Percentiles rank a stretch among this genome's conserved stretches.
Conservation (phyloP, 2,888 invertebrate species). For the Dioctria rufipes region DNA sequence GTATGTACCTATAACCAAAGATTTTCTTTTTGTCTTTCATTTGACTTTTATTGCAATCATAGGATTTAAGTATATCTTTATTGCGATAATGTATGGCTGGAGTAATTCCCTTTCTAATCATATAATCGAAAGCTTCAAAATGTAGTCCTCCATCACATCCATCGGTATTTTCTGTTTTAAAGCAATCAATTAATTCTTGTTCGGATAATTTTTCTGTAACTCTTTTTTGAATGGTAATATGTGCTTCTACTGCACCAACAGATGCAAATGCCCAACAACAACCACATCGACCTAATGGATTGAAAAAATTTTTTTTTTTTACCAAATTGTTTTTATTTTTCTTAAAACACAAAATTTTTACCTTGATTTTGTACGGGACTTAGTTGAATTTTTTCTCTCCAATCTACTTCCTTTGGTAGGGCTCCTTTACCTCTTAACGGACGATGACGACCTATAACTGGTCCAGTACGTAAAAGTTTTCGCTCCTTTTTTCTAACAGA, state of each 20-base stretch:
- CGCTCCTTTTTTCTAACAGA: neutral
- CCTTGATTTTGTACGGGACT: slow-evolving; percentile 29
- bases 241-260: slow-evolving; percentile 9
- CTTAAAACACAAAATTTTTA: neutral
- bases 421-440: neutral
- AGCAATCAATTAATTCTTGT: slow-evolving; percentile 39
- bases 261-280: slow-evolving; percentile 41
- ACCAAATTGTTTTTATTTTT: neutral
- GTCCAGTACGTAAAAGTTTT: slow-evolving; percentile 6
- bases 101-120: slow-evolving; percentile 8
- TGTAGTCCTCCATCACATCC: slow-evolving; percentile 25
- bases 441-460: slow-evolving; percentile 2
- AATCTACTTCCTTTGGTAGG: slow-evolving; percentile 8
- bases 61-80: no score
- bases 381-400: slow-evolving; percentile 3
- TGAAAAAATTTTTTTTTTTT: neutral
- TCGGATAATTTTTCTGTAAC: slow-evolving; percentile 14
- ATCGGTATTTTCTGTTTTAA: slow-evolving; percentile 9
- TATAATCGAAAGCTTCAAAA: slow-evolving; percentile 27
- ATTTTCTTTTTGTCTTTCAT: slow-evolving; percentile 6
- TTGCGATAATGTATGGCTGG: neutral
- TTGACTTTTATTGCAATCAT: neutral
- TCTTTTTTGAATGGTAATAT: slow-evolving; percentile 68
- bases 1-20: neutral
- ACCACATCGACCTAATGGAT: slow-evolving; percentile 6